These are phyloP conservation scores for Dryobates pubescens DNA, from an alignment of 2,797 vertebrate genomes.

Conservation along the genomic window DNA sequence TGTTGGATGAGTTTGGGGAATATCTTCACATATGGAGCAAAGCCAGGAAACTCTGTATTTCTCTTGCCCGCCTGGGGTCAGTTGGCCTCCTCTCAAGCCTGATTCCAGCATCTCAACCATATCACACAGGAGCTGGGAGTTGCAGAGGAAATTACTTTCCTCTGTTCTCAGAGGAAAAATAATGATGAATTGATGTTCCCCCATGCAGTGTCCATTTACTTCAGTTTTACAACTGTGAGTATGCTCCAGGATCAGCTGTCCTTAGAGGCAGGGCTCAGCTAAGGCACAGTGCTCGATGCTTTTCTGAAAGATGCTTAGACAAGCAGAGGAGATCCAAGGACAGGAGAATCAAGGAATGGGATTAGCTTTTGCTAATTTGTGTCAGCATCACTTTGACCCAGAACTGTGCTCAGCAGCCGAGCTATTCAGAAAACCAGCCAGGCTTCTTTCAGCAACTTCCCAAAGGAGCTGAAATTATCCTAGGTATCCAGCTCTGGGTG, in stretches of 20 bases:
- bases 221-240: neutral
- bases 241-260: neutral
- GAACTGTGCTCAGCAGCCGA: neutral
- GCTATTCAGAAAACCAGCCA: neutral
- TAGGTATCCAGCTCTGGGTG: neutral
- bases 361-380: neutral
- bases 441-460: neutral
- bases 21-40: neutral
- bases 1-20: neutral
- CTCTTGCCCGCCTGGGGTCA: neutral
- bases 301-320: neutral
- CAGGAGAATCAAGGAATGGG: neutral
- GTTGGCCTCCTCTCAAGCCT: neutral
- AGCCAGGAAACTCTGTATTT: neutral
- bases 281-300: neutral
- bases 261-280: neutral
- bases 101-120: conserved; percentile 45
- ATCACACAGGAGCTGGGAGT: conserved; percentile 77
- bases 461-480: neutral
- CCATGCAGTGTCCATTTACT: neutral
- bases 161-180: neutral
- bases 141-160: conserved; percentile 75
- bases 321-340: neutral
- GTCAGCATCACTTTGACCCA: neutral
- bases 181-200: neutral